phyloP scores from a whole-genome alignment of 2,888 invertebrate species.

The Ligdia adustata region DNA sequence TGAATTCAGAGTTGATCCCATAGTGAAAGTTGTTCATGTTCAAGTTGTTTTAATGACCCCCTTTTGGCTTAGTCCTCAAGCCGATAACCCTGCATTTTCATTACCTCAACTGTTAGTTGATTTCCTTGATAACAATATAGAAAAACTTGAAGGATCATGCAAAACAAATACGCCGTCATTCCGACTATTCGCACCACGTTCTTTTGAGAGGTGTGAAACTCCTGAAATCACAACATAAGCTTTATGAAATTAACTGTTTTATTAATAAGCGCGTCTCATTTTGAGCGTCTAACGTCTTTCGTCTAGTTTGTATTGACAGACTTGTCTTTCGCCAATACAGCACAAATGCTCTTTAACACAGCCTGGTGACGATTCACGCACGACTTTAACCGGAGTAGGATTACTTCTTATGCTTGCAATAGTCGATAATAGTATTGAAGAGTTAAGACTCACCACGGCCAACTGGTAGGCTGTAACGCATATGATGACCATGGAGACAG shows the following conservation, averaged over 20 bases:
- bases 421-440: too few relatives aligned
- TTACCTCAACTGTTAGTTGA: constrained; percentile 66
- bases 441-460: constrained; percentile 58
- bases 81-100: too few relatives aligned
- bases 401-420: too few relatives aligned
- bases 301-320: too few relatives aligned
- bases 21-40: too few relatives aligned
- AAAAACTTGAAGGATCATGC: constrained; percentile 70
- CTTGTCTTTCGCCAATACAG: too few relatives aligned
- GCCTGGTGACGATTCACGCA: constrained; percentile 54
- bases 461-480: constrained; percentile 76
- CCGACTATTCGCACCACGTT: constrained; percentile 53
- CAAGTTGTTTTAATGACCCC: too few relatives aligned
- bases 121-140: constrained; percentile 77
- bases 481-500: constrained; percentile 70
- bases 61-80: too few relatives aligned
- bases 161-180: constrained; percentile 57
- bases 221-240: constrained; percentile 38
- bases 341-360: constrained; percentile 44
- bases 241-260: background rate
- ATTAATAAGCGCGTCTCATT: too few relatives aligned
- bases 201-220: constrained; percentile 33
- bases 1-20: too few relatives aligned
- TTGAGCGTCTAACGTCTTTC: too few relatives aligned
- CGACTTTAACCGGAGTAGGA: constrained; percentile 39